These are phyloP conservation scores for Nomada goodeniana DNA, from an alignment of 2,888 invertebrate species.

Conservation along the genomic window DNA sequence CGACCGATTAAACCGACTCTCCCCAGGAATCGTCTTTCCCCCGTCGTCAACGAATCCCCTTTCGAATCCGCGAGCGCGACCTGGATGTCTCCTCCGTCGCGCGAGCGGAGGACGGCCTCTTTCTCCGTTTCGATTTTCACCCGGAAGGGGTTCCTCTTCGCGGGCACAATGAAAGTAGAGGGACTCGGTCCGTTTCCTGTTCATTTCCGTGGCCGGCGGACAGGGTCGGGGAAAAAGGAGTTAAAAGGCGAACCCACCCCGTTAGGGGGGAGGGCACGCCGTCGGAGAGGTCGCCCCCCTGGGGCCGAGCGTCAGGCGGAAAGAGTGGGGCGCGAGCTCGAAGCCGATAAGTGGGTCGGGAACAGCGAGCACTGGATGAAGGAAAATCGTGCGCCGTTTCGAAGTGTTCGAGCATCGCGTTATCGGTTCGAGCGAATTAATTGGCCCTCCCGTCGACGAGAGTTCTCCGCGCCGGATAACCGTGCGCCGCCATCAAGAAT, in stretches of 20 bases:
- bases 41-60: background rate
- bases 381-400: background rate
- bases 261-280: background rate
- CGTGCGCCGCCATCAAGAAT: too few species aligned
- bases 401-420: background rate
- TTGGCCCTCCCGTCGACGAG: background rate
- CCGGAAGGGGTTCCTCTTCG: constrained; percentile 6
- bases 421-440: background rate
- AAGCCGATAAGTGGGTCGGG: constrained; percentile 47
- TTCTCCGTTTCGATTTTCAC: background rate
- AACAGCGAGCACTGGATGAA: background rate
- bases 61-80: too few species aligned
- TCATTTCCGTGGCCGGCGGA: background rate
- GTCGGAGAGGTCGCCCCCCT: background rate
- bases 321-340: constrained; percentile 22
- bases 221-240: background rate
- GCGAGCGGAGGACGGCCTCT: background rate
- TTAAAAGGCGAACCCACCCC: background rate
- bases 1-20: constrained; percentile 45
- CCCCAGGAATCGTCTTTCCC: background rate
- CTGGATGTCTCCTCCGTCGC: too few species aligned
- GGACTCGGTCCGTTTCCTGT: background rate
- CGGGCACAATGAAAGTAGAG: background rate
- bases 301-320: background rate
- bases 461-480: too few species aligned